Conservation (phyloP, 1,140 invertebrate genomes). For the Trichonephila clavipes region DNA sequence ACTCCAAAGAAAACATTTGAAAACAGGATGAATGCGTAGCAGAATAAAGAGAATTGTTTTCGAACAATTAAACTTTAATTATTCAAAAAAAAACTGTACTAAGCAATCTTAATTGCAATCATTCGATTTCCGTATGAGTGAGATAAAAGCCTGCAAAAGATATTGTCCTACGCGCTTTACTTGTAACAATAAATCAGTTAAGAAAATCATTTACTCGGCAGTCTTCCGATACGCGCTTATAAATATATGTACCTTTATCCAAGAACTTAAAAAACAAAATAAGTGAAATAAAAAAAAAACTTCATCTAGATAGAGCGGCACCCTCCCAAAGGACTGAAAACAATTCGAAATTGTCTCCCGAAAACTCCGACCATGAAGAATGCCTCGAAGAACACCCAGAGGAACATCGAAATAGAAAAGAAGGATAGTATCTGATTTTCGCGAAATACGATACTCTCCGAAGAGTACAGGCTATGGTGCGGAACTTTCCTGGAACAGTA, state of each 20-base stretch:
- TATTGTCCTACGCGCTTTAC: too few species aligned
- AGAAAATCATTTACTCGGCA: background rate
- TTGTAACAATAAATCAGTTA: background rate
- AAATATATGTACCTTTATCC: background rate
- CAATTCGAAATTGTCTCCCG: conserved; percentile 62
- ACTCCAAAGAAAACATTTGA: too few species aligned
- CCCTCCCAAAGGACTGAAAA: conserved; percentile 39
- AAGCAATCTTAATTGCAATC: too few species aligned
- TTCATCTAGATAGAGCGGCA: background rate
- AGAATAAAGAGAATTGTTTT: too few species aligned
- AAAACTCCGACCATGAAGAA: conserved; percentile 57
- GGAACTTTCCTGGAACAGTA: background rate
- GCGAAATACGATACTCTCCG: conserved; percentile 1
- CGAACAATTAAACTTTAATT: too few species aligned
- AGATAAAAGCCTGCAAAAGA: too few species aligned
- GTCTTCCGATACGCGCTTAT: background rate
- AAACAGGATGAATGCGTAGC: too few species aligned
- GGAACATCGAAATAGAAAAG: conserved; percentile 2
- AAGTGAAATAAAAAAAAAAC: conserved; percentile 18
- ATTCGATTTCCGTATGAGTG: too few species aligned
- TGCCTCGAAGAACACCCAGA: conserved; percentile 20
- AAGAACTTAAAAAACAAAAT: conserved; percentile 31
- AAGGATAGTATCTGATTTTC: conserved; percentile 49
- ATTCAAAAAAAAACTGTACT: too few species aligned
- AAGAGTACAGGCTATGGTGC: background rate